A percentile compares a stretch with the other conserved stretches of the same genome.
Evolutionary conservation across 2,888 invertebrate genomes (phyloP).

Genomic region (Incurvaria masculella): DNA sequence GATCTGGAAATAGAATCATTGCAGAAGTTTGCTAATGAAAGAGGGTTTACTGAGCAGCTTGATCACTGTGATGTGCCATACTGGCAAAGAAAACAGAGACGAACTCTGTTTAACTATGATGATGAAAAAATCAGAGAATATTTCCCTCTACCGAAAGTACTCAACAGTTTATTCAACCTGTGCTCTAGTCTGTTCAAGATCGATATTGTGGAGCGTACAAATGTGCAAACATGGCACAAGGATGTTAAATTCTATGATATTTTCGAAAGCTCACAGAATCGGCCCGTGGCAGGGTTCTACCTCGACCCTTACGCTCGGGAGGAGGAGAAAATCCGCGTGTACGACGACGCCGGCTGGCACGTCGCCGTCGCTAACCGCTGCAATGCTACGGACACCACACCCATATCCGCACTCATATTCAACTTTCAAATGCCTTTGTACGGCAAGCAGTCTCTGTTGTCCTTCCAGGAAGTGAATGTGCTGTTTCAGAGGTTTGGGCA

Average conservation of each 20-base stretch:
- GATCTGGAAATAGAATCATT: constrained; percentile 69
- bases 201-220: constrained; percentile 63
- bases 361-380: constrained; percentile 74
- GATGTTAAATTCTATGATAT: constrained; percentile 83
- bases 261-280: constrained; percentile 62
- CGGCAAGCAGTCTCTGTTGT: constrained; percentile 66
- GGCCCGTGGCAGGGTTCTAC: constrained; percentile 78
- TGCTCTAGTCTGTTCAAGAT: constrained; percentile 77
- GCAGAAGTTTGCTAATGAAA: constrained; percentile 67
- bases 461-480: constrained; percentile 69
- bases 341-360: constrained; percentile 70
- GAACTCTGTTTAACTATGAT: constrained; percentile 62
- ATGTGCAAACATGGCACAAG: constrained; percentile 77
- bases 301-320: constrained; percentile 75
- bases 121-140: constrained; percentile 73
- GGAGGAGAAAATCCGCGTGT: constrained; percentile 59
- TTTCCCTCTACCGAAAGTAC: constrained; percentile 78
- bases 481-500: constrained; percentile 88
- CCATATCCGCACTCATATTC: constrained; percentile 79
- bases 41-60: constrained; percentile 67
- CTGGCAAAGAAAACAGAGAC: constrained; percentile 77
- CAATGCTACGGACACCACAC: constrained; percentile 59
- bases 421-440: constrained; percentile 69
- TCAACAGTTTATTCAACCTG: constrained; percentile 74
- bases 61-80: constrained; percentile 85